Evolutionary conservation across 2,888 invertebrate genomes (phyloP), one percentile per base, ranked within the genome.

Genomic region (Neoscelio sp.): DNA sequence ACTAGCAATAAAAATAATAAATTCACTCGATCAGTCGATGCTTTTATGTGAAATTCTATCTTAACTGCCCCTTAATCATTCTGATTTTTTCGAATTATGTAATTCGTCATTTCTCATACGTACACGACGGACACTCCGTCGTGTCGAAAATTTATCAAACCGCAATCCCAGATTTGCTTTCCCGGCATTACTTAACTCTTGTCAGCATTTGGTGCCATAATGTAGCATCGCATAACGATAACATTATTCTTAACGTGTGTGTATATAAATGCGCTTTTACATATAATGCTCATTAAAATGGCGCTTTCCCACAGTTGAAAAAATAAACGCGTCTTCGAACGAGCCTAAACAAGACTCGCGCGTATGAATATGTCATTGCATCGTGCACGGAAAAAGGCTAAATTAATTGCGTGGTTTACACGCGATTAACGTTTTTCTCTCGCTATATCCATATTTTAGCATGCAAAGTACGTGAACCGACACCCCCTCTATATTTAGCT

Each of bases 381-480:
- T 48, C 38, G 38, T 33, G 60, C 64, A 54, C 35, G 42, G 48
- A 64, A 77, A 75, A 60, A 44, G 28, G 60, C 38, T 35, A 71
- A 77, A 77, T 71, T 64, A 58, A 71, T 77, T 60, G 77, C 58
- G 50, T 50, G 40, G 40, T 70, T 77, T 71, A 70, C 77, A 77
- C 64, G 65, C 64, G 77, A 77, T 71, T 70, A 76, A 42, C 68
- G 44, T 76, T 71, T 71, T 77, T 70, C 77, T 44, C 28, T 33
- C 33, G 40, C 23, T 56, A 44, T 42, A 33, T 71, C 65, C 71
- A 77, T 77, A 77, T 71, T 77, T 77, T 77, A 77, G 54, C 70
- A 50, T 56, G 56, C 46, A 30, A 76, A 64, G 64, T 64, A 40
- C 64, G 70, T 42, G 76, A 70, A 54, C 65, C 40, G 40, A 38